phyloP scores from a whole-genome alignment of 2,888 invertebrate species.

The Bimastos eiseni region DNA sequence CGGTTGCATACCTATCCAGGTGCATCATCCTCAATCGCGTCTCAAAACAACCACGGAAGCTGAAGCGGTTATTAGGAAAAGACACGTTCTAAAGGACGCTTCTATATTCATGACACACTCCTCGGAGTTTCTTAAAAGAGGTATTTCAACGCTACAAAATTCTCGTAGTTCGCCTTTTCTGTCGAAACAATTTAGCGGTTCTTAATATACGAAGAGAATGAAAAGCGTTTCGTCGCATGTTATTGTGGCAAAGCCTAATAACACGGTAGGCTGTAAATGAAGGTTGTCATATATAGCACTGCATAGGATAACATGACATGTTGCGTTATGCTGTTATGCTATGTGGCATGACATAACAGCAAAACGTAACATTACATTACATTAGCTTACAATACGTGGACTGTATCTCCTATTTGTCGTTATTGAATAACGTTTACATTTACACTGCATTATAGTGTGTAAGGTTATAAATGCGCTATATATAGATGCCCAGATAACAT shows the following conservation, averaged over 20 bases:
- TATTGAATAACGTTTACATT: no score
- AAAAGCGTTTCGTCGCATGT: background rate
- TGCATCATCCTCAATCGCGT: background rate
- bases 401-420: background rate
- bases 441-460: no score
- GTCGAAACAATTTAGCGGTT: background rate
- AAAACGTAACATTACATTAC: background rate
- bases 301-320: background rate
- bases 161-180: background rate
- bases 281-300: background rate
- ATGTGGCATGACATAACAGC: no score
- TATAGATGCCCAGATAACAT: background rate
- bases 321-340: no score
- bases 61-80: background rate
- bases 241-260: background rate
- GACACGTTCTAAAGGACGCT: background rate
- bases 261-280: background rate
- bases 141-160: slow-evolving; percentile 4
- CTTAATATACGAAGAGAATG: background rate
- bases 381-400: background rate
- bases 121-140: slow-evolving; percentile 6
- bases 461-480: background rate
- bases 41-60: background rate
- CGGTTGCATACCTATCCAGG: background rate
- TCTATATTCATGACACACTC: background rate